phyloP scores from a whole-genome alignment of 2,888 invertebrate genomes.

The Patella ulyssiponensis region DNA sequence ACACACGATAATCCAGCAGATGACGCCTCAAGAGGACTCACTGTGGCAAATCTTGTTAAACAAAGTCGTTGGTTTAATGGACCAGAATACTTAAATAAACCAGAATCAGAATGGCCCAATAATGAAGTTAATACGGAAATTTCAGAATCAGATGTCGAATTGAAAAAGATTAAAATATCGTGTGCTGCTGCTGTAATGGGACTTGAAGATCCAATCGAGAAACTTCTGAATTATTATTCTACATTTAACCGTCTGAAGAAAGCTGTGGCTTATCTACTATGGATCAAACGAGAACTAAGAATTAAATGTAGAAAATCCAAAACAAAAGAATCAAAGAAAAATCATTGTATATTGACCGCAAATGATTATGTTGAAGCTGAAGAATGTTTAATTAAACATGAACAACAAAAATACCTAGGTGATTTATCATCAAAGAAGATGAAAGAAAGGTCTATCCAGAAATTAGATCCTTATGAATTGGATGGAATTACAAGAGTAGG shows the following conservation, averaged over 20 bases:
- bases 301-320: background rate
- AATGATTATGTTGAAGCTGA: slow-evolving; percentile 7
- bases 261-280: background rate
- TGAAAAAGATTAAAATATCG: background rate
- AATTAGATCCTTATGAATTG: slow-evolving; percentile 8
- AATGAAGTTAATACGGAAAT: background rate
- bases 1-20: no score
- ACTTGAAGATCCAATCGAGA: background rate
- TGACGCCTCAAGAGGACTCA: no score
- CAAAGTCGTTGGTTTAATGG: slow-evolving; percentile 31
- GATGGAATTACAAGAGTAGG: slow-evolving; percentile 1
- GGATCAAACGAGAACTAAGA: background rate
- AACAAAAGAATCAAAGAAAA: background rate
- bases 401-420: slow-evolving; percentile 5
- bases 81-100: slow-evolving; percentile 32
- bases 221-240: no score
- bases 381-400: slow-evolving; percentile 6
- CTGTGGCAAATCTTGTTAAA: slow-evolving; percentile 18
- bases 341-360: background rate
- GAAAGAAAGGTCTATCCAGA: background rate
- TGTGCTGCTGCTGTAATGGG: background rate
- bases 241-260: no score
- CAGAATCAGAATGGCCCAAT: slow-evolving; percentile 11
- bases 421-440: background rate
- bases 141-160: background rate